Percentiles rank a stretch among this genome's conserved stretches.
Conservation (phyloP, 2,113 vertebrate species). For the Petaurus breviceps region DNA sequence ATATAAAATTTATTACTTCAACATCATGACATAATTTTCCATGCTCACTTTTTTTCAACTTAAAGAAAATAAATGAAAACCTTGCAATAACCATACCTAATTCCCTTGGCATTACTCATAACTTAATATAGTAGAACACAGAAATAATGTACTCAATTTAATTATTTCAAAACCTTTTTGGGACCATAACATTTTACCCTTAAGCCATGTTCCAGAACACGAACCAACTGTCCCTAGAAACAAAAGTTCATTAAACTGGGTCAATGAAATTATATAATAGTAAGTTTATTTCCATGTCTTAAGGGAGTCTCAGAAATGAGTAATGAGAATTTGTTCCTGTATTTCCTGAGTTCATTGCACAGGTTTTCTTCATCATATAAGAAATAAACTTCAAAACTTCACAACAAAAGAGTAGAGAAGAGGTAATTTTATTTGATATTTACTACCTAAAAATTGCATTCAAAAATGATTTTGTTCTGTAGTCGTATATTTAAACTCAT, state of each 20-base stretch:
- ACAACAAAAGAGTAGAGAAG: too few species aligned
- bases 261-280: constrained; percentile 37
- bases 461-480: too few species aligned
- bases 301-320: neutral
- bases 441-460: too few species aligned
- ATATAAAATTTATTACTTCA: constrained; percentile 24
- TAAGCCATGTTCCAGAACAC: constrained; percentile 18
- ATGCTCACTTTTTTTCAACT: neutral
- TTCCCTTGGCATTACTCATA: constrained; percentile 36
- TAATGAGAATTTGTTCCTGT: neutral
- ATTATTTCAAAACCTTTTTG: constrained; percentile 64
- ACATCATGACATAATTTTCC: neutral
- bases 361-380: neutral
- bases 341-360: neutral
- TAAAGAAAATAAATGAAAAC: constrained; percentile 54
- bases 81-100: constrained; percentile 41
- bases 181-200: constrained; percentile 46
- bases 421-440: too few species aligned
- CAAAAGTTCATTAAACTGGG: constrained; percentile 35
- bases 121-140: constrained; percentile 41
- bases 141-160: constrained; percentile 58
- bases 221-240: constrained; percentile 42
- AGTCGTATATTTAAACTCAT: too few species aligned
- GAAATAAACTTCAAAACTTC: too few species aligned
- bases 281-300: neutral